phyloP scores from a whole-genome alignment of 2,113 vertebrate species.

The Pachyramphus minor region DNA sequence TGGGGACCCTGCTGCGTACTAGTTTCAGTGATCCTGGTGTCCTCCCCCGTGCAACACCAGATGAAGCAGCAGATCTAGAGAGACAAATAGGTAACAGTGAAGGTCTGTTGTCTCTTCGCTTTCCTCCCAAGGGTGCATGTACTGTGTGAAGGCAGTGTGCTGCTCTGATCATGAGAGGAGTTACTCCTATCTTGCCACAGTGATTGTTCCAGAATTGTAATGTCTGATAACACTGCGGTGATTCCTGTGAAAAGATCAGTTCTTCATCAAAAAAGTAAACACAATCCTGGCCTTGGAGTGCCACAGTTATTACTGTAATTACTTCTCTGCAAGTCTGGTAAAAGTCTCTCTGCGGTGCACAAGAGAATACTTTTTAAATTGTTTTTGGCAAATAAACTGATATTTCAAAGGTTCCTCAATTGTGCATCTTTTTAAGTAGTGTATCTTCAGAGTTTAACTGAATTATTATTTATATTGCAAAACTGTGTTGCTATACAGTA shows the following conservation, averaged over 20 bases:
- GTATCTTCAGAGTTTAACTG: neutral
- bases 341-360: neutral
- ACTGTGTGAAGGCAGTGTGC: neutral
- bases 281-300: neutral
- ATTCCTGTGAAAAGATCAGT: neutral
- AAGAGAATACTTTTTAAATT: neutral
- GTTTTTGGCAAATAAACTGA: neutral
- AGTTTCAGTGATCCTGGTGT: constrained; percentile 97
- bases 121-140: neutral
- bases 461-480: neutral
- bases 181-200: neutral
- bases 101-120: constrained; percentile 49
- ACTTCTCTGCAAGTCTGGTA: neutral
- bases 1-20: constrained; percentile 91
- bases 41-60: constrained; percentile 87
- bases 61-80: constrained; percentile 93
- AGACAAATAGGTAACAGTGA: constrained; percentile 90
- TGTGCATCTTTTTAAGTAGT: neutral
- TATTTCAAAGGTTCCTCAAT: neutral
- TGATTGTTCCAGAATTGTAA: neutral
- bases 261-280: neutral
- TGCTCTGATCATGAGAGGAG: neutral
- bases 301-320: neutral
- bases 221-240: neutral
- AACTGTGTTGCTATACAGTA: neutral